phyloP scores from a whole-genome alignment of 1,140 invertebrate genomes.

The Procambarus clarkii region DNA sequence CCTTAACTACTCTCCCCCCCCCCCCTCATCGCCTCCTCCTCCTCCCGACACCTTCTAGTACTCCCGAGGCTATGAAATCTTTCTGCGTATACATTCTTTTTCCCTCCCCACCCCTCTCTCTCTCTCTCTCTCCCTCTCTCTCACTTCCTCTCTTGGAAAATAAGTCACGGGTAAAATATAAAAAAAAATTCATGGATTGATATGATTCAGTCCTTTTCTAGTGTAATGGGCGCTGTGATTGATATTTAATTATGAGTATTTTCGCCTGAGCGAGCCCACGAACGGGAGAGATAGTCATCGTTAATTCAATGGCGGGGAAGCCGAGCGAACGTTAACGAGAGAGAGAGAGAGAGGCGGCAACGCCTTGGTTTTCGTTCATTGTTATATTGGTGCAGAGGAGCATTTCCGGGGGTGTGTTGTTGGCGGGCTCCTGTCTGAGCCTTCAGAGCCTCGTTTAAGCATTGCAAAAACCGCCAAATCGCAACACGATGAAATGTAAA shows the following conservation, averaged over 20 bases:
- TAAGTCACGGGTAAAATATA: neutral
- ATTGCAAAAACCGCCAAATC: too few species aligned
- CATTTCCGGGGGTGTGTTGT: neutral
- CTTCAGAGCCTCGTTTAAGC: neutral
- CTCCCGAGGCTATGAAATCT: neutral
- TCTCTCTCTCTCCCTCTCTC: slow-evolving; percentile 3
- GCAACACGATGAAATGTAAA: too few species aligned
- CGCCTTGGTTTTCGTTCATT: neutral
- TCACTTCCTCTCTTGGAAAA: neutral
- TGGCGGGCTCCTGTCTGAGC: neutral
- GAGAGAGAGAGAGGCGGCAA: neutral
- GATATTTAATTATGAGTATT: slow-evolving; percentile 67
- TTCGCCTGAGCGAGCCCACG: slow-evolving; percentile 31
- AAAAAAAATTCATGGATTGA: slow-evolving; percentile 38
- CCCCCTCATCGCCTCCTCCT: neutral
- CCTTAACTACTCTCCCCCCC: neutral
- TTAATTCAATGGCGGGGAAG: slow-evolving; percentile 30
- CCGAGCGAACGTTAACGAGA: neutral
- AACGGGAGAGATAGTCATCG: slow-evolving; percentile 41
- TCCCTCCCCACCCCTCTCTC: neutral
- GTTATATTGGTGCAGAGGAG: neutral
- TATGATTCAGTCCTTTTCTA: slow-evolving; percentile 34
- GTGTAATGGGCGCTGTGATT: slow-evolving; percentile 54
- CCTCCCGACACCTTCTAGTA: neutral
- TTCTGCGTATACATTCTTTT: too few species aligned